Evolutionary conservation across 2,888 invertebrate genomes (phyloP).

Genomic region (Hyalella azteca): DNA sequence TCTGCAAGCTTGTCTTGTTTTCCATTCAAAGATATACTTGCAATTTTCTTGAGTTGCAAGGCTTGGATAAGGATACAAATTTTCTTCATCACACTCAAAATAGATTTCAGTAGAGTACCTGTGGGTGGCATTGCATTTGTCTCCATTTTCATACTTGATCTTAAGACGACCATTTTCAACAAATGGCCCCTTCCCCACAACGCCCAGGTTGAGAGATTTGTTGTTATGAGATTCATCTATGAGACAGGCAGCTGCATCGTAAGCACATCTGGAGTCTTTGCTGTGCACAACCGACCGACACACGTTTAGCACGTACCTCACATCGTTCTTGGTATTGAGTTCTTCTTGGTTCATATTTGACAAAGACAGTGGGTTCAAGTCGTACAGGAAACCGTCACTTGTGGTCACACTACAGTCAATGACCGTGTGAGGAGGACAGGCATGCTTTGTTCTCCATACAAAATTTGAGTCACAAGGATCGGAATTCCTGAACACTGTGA

Average conservation of each 20-base stretch:
- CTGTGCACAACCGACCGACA: conserved; percentile 56
- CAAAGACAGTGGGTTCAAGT: conserved; percentile 48
- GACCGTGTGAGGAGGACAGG: conserved; percentile 51
- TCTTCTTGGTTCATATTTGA: conserved; percentile 43
- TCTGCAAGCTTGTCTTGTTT: conserved; percentile 50
- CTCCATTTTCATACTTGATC: conserved; percentile 48
- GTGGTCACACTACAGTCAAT: conserved; percentile 48
- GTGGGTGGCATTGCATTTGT: conserved; percentile 38
- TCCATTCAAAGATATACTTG: conserved; percentile 49
- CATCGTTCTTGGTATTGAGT: conserved; percentile 38
- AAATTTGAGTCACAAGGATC: conserved; percentile 42
- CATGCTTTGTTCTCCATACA: conserved; percentile 50
- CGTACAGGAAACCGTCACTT: conserved; percentile 39
- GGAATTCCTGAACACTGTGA: conserved; percentile 34
- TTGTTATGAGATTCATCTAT: conserved; percentile 46
- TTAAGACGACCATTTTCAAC: conserved; percentile 48
- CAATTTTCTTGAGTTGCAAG: conserved; percentile 46
- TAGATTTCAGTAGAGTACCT: conserved; percentile 44
- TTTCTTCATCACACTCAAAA: conserved; percentile 48
- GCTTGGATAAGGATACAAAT: conserved; percentile 43
- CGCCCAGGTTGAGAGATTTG: conserved; percentile 45
- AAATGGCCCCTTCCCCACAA: conserved; percentile 42
- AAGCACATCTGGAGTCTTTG: conserved; percentile 51
- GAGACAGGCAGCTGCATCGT: conserved; percentile 52
- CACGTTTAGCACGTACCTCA: conserved; percentile 51